Conservation (phyloP, 2,888 invertebrate species). For the Priapulus caudatus region DNA sequence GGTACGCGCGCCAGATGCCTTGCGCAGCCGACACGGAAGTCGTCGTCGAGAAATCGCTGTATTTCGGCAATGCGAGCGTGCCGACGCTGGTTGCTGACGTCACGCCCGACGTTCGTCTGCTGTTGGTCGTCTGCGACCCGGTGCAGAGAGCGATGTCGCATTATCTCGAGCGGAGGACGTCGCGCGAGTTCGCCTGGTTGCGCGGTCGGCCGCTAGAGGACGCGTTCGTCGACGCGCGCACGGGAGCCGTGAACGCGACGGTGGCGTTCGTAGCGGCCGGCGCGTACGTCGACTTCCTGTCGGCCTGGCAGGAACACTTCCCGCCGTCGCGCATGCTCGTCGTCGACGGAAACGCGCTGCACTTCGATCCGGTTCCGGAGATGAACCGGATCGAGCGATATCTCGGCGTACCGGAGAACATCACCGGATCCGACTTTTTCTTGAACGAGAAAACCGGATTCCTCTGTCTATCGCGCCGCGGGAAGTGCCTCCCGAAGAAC, state of each 20-base stretch:
- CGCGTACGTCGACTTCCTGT: not conserved
- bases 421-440: not conserved
- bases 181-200: not conserved
- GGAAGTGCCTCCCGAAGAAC: not conserved
- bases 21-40: not conserved
- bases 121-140: not conserved
- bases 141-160: not conserved
- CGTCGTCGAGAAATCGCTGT: conserved; percentile 1
- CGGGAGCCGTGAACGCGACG: not conserved
- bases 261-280: not conserved
- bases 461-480: not conserved
- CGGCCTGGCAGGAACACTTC: not conserved
- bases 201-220: not conserved
- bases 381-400: not conserved
- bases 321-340: not conserved
- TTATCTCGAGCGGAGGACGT: not conserved
- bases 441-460: not conserved
- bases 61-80: not conserved
- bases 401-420: not conserved
- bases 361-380: not conserved
- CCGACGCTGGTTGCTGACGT: not conserved
- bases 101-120: not conserved
- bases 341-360: not conserved
- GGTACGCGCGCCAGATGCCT: not conserved
- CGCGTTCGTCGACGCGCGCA: not conserved